Percentiles rank a stretch among this genome's conserved stretches.
These are phyloP conservation scores for Oostethus manadensis DNA, from an alignment of 2,113 vertebrate species.

Conservation along the genomic window DNA sequence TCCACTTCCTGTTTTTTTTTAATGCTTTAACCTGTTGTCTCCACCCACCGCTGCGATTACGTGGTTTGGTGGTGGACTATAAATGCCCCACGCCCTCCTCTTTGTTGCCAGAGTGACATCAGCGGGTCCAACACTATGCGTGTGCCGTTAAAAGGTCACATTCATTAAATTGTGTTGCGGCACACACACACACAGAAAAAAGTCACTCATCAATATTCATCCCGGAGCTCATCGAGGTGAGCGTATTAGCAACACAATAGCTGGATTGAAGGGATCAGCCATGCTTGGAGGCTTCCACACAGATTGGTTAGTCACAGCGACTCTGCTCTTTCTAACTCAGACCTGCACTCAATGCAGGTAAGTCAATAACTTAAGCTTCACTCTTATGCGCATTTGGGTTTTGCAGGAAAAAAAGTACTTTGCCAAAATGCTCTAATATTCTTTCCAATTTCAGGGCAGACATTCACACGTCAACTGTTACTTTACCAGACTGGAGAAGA, in stretches of 20 bases:
- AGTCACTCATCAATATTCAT: conserved; percentile 27
- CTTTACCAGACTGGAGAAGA: conserved; percentile 58
- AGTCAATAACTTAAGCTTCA: conserved; percentile 15
- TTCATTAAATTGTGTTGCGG: neutral
- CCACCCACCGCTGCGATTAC: conserved; percentile 43
- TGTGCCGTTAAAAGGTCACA: conserved; percentile 1
- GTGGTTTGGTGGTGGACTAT: conserved; percentile 27
- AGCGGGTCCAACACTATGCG: neutral
- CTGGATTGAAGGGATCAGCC: conserved; percentile 34
- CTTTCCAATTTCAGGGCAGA: conserved; percentile 42
- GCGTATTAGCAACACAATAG: conserved; percentile 27
- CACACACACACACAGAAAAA: conserved; percentile 3
- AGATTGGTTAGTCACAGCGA: conserved; percentile 36
- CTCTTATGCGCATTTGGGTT: neutral
- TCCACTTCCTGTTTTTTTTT: conserved; percentile 18
- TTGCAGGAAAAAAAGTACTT: neutral
- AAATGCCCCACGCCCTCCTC: conserved; percentile 14
- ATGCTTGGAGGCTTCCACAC: conserved; percentile 45
- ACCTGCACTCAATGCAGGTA: conserved; percentile 53
- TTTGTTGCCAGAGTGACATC: conserved; percentile 5
- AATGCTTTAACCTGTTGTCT: neutral
- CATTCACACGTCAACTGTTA: conserved; percentile 35
- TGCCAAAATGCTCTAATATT: neutral
- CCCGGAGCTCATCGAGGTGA: conserved; percentile 31
- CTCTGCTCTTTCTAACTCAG: conserved; percentile 45